These are phyloP conservation scores for Lymantria dispar DNA, from an alignment of 2,888 invertebrate species.

Conservation along the genomic window DNA sequence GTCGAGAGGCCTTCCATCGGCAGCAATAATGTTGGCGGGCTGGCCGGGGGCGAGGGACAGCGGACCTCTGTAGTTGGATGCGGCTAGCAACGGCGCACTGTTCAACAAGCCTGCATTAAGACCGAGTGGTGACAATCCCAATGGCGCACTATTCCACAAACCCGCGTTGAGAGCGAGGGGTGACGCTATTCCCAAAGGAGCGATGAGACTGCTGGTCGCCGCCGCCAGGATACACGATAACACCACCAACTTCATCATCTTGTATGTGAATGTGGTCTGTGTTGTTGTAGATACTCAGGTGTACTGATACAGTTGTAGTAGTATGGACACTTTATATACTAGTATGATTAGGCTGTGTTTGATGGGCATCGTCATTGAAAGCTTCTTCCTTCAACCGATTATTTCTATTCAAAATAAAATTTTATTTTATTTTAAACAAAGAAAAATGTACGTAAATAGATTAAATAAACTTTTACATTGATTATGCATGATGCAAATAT, in stretches of 20 bases:
- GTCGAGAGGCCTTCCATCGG: slow-evolving; percentile 74
- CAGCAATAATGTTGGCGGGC: slow-evolving; percentile 69
- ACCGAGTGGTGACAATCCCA: slow-evolving; percentile 21
- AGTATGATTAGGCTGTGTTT: slow-evolving; percentile 27
- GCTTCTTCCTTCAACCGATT: no score
- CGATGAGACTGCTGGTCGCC: slow-evolving; percentile 63
- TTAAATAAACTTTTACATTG: no score
- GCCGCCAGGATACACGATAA: slow-evolving; percentile 84
- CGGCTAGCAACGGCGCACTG: slow-evolving; percentile 38
- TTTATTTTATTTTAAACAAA: no score
- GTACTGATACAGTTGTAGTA: slow-evolving; percentile 56
- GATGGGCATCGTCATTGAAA: slow-evolving; percentile 44
- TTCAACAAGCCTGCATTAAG: no score
- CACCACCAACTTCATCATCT: slow-evolving; percentile 82
- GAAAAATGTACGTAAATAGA: no score
- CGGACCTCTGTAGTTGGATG: slow-evolving; percentile 71
- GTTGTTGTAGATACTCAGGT: slow-evolving; percentile 49
- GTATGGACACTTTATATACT: slow-evolving; percentile 53
- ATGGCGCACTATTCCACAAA: no score
- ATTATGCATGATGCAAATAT: no score
- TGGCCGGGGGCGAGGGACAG: slow-evolving; percentile 70
- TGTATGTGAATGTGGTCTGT: slow-evolving; percentile 64
- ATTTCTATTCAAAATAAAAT: no score
- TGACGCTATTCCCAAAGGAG: slow-evolving; percentile 19
- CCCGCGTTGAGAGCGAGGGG: slow-evolving; percentile 19